These are phyloP conservation scores for Erebia palarica DNA, from an alignment of 2,888 invertebrate species.

Conservation along the genomic window DNA sequence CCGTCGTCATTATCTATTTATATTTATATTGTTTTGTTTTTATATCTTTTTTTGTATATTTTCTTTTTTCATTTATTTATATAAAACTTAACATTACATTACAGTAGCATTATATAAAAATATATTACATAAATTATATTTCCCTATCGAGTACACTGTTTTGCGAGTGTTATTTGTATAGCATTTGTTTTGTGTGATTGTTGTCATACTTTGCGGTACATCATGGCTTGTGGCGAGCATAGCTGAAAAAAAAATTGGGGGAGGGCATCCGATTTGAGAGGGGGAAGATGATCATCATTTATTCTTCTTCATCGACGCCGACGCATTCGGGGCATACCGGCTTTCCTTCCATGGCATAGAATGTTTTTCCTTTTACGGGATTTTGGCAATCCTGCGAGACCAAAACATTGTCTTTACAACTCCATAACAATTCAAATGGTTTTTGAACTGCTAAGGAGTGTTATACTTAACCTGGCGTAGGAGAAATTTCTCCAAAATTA, in stretches of 20 bases:
- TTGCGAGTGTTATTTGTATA: conserved; percentile 53
- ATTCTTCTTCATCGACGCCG: conserved; percentile 94
- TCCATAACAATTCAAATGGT: conserved; percentile 11
- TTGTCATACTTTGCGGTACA: conserved; percentile 47
- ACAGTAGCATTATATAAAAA: conserved; percentile 79
- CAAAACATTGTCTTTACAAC: conserved; percentile 47
- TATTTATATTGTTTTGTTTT: conserved; percentile 44
- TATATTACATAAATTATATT: conserved; percentile 72
- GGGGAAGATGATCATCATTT: conserved; percentile 63
- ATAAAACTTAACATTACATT: conserved; percentile 69
- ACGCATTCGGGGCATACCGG: conserved; percentile 97
- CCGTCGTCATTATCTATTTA: conserved; percentile 41
- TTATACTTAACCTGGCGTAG: conserved; percentile 69
- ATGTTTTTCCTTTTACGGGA: conserved; percentile 96
- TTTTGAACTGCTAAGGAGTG: conserved; percentile 43
- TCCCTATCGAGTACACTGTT: conserved; percentile 61
- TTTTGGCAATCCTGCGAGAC: conserved; percentile 94
- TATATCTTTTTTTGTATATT: conserved; percentile 52
- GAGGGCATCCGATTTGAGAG: conserved; percentile 66
- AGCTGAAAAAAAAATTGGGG: conserved; percentile 75
- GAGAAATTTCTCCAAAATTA: not conserved
- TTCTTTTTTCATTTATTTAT: conserved; percentile 79
- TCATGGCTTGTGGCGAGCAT: conserved; percentile 64
- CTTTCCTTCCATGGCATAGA: conserved; percentile 98
- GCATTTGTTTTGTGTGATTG: conserved; percentile 44